phyloP scores from a whole-genome alignment of 1,140 invertebrate species.

The Drosophila elegans region DNA sequence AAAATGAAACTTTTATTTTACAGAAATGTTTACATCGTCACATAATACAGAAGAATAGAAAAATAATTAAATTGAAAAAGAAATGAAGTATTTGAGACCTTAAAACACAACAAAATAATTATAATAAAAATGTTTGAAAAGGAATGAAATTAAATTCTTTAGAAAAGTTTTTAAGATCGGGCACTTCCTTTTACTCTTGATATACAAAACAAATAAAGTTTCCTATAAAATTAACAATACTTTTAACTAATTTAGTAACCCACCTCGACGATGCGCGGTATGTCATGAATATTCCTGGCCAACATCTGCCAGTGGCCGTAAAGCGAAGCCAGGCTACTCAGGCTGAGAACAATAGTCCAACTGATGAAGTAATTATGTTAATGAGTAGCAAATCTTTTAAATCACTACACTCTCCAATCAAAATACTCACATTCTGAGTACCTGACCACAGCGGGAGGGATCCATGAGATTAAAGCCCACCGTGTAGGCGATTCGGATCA shows the following conservation, averaged over 20 bases:
- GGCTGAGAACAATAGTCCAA: constrained; percentile 60
- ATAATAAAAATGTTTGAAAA: not conserved
- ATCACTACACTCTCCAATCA: accelerated
- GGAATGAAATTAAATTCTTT: too few relatives aligned
- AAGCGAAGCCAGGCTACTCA: constrained; percentile 51
- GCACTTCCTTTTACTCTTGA: too few relatives aligned
- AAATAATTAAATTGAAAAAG: too few relatives aligned
- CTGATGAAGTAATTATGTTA: not conserved
- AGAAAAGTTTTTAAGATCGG: too few relatives aligned
- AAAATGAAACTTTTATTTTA: too few relatives aligned
- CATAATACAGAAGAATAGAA: too few relatives aligned
- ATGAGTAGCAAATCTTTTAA: not conserved
- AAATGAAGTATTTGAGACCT: too few relatives aligned
- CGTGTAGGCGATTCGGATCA: constrained; percentile 56
- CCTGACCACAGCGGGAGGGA: constrained; percentile 39
- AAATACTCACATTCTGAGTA: constrained; percentile 50
- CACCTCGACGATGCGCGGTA: constrained; percentile 60
- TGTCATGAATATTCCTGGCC: constrained; percentile 46
- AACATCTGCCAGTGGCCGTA: constrained; percentile 73
- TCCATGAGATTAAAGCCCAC: constrained; percentile 67
- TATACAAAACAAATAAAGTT: too few relatives aligned
- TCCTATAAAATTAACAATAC: too few relatives aligned
- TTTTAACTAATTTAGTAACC: not conserved
- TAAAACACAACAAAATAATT: too few relatives aligned
- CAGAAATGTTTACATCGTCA: too few relatives aligned